Percentiles rank a stretch among this genome's conserved stretches.
These are phyloP conservation scores for Brienomyrus longianalis DNA, from an alignment of 2,113 vertebrate species.

Conservation along the genomic window DNA sequence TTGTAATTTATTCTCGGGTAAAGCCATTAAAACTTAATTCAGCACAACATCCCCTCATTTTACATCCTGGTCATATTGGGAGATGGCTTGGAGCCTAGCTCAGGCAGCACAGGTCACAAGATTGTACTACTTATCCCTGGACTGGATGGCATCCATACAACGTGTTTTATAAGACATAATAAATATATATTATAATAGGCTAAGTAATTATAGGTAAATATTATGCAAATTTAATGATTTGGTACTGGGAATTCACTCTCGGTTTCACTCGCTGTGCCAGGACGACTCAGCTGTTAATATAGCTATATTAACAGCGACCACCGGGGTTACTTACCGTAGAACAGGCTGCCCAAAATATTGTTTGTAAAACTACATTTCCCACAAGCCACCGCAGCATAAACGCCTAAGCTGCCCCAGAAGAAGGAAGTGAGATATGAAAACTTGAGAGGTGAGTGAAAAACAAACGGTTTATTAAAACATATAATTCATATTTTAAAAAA, in stretches of 20 bases:
- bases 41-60: background rate
- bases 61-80: background rate
- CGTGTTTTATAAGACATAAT: background rate
- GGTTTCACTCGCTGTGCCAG: too few relatives aligned
- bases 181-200: background rate
- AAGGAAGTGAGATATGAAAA: constrained; percentile 10
- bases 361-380: background rate
- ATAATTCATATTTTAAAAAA: background rate
- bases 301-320: background rate
- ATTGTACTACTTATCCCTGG: background rate
- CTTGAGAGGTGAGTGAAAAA: constrained; percentile 5
- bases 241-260: too few relatives aligned
- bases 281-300: too few relatives aligned
- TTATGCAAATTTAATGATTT: too few relatives aligned
- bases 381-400: background rate
- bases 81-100: background rate
- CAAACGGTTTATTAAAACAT: background rate
- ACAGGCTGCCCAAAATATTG: background rate
- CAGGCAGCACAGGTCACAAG: background rate
- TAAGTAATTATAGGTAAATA: background rate
- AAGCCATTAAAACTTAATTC: background rate
- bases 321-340: background rate
- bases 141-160: background rate
- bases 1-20: background rate
- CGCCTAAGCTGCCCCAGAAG: background rate